Percentiles rank a stretch among this genome's conserved stretches.
These are phyloP conservation scores for Pangasianodon hypophthalmus DNA, from an alignment of 2,113 vertebrate species.

Conservation along the genomic window DNA sequence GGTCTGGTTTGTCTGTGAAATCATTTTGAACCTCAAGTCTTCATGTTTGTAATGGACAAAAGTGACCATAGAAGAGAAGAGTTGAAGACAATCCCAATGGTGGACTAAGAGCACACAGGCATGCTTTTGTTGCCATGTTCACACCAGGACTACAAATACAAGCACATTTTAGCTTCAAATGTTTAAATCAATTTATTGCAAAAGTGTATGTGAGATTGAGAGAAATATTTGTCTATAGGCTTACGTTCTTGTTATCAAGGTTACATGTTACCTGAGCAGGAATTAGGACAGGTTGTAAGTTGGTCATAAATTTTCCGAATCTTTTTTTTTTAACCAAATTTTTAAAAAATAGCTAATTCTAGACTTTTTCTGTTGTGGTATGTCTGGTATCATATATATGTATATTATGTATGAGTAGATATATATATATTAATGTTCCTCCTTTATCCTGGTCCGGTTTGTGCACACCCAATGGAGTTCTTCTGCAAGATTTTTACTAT, in stretches of 20 bases:
- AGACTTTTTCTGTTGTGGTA: not conserved
- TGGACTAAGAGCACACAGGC: not conserved
- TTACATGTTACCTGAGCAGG: not conserved
- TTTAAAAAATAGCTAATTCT: not conserved
- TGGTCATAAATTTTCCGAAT: too few relatives aligned
- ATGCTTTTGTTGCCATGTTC: not conserved
- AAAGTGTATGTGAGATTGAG: not conserved
- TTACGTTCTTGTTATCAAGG: not conserved
- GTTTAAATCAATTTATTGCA: not conserved
- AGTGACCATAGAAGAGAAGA: not conserved
- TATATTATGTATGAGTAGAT: too few relatives aligned
- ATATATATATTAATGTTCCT: not conserved
- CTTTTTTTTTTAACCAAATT: too few relatives aligned
- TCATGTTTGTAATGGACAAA: not conserved
- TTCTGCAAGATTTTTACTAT: not conserved
- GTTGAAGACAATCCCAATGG: not conserved
- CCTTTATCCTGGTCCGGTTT: not conserved
- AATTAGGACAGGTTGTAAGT: too few relatives aligned
- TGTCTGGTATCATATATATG: too few relatives aligned
- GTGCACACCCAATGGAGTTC: not conserved
- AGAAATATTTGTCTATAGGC: not conserved
- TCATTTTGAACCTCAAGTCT: slow-evolving; percentile 1
- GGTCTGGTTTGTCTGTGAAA: slow-evolving; percentile 29
- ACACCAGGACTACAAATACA: not conserved
- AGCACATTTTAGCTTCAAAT: not conserved